These are phyloP conservation scores for Pristis pectinata DNA, from an alignment of 2,797 vertebrate genomes.

Conservation along the genomic window DNA sequence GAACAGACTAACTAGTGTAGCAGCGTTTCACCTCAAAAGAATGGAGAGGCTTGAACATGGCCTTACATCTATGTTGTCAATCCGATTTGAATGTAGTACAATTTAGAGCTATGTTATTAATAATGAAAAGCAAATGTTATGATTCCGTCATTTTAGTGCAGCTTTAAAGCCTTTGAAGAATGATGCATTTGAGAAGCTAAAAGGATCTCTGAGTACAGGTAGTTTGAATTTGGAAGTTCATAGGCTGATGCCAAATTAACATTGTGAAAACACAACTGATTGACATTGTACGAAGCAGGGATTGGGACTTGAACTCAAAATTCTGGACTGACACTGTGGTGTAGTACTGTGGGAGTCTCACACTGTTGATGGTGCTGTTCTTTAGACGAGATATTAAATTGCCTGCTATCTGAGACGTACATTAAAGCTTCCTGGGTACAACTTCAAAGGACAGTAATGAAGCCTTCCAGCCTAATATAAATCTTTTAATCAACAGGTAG, in stretches of 20 bases:
- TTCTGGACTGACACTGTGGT: no score
- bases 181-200: background rate
- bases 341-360: no score
- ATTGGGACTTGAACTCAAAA: no score
- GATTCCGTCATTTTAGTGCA: slow-evolving; percentile 2
- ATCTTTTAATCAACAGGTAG: no score
- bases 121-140: background rate
- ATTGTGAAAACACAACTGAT: background rate
- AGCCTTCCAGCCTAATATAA: no score
- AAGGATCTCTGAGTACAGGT: background rate
- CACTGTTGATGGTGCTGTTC: no score
- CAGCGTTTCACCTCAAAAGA: background rate
- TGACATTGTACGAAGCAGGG: background rate
- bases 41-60: background rate
- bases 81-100: background rate
- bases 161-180: background rate
- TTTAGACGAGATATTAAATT: no score
- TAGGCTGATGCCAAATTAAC: background rate
- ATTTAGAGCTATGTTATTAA: background rate
- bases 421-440: no score
- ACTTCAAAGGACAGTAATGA: no score
- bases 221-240: background rate
- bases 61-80: background rate
- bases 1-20: background rate
- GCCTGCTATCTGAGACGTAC: no score